Percentiles rank a stretch among this genome's conserved stretches.
These are phyloP conservation scores for Nettapus auritus DNA, from an alignment of 2,113 vertebrate genomes.

Conservation along the genomic window DNA sequence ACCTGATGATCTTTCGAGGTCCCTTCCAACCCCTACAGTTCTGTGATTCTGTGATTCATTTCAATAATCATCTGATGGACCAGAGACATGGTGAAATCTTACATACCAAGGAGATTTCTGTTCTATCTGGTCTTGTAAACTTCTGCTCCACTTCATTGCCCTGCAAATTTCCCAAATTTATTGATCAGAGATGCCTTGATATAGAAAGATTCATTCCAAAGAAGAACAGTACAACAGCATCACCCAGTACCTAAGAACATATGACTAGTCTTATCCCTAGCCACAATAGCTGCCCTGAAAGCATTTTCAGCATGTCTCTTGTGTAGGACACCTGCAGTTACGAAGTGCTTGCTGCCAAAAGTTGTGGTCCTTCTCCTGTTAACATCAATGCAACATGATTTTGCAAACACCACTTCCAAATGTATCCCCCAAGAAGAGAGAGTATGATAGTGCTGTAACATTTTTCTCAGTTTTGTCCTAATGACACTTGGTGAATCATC, in stretches of 20 bases:
- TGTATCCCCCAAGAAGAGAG: fast-evolving
- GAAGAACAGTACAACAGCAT: background rate
- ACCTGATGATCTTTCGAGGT: too few species aligned
- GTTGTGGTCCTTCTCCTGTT: background rate
- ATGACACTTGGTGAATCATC: background rate
- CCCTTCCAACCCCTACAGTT: too few species aligned
- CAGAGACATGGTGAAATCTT: background rate
- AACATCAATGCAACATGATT: background rate
- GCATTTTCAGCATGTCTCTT: background rate
- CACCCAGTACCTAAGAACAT: background rate
- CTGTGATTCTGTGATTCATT: too few species aligned
- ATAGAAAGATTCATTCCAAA: background rate
- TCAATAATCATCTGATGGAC: background rate
- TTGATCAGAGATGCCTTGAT: background rate
- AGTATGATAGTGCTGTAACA: background rate
- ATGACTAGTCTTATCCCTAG: background rate
- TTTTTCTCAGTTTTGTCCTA: background rate
- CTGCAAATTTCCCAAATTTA: background rate
- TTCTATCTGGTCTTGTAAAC: background rate
- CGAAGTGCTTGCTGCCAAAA: background rate
- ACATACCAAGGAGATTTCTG: background rate
- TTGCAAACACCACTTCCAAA: background rate
- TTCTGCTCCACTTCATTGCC: background rate
- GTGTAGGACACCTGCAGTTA: background rate
- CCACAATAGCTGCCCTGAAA: background rate